phyloP scores from a whole-genome alignment of 2,888 invertebrate species.

The Andrena hattorfiana region DNA sequence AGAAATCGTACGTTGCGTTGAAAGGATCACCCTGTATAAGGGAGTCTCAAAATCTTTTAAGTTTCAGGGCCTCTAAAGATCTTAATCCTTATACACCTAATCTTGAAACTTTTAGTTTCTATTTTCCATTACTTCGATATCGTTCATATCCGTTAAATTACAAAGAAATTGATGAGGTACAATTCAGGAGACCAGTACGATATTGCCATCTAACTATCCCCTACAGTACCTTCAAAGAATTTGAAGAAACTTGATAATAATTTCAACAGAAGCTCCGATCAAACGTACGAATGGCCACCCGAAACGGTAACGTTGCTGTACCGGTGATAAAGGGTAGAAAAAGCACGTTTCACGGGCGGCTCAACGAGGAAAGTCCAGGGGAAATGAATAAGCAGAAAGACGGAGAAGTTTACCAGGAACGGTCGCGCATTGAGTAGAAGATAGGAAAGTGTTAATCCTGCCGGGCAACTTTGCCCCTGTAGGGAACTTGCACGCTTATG shows the following conservation, averaged over 20 bases:
- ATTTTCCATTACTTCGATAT: too few relatives aligned
- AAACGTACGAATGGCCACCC: not conserved
- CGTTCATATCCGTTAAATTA: too few relatives aligned
- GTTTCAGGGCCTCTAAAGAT: too few relatives aligned
- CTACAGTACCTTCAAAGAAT: too few relatives aligned
- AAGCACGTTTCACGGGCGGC: not conserved
- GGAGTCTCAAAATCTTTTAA: too few relatives aligned
- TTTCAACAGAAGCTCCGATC: not conserved
- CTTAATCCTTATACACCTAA: too few relatives aligned
- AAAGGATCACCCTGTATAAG: too few relatives aligned
- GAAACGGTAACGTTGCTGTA: not conserved
- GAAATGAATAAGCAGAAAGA: constrained; percentile 51
- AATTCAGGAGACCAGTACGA: too few relatives aligned
- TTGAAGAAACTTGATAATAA: not conserved
- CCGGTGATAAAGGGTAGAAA: not conserved
- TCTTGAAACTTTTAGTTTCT: too few relatives aligned
- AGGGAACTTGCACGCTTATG: constrained; percentile 84
- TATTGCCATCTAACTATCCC: too few relatives aligned
- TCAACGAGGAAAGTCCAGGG: constrained; percentile 41
- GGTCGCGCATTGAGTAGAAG: constrained; percentile 79
- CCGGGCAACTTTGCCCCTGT: constrained; percentile 85
- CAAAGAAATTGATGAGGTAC: too few relatives aligned
- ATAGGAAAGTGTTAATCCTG: constrained; percentile 87
- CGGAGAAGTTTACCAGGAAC: constrained; percentile 71
- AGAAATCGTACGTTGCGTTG: too few relatives aligned